Base-by-base conservation (phyloP, 2,888 invertebrate genomes). In the Coelinius sp. region DNA sequence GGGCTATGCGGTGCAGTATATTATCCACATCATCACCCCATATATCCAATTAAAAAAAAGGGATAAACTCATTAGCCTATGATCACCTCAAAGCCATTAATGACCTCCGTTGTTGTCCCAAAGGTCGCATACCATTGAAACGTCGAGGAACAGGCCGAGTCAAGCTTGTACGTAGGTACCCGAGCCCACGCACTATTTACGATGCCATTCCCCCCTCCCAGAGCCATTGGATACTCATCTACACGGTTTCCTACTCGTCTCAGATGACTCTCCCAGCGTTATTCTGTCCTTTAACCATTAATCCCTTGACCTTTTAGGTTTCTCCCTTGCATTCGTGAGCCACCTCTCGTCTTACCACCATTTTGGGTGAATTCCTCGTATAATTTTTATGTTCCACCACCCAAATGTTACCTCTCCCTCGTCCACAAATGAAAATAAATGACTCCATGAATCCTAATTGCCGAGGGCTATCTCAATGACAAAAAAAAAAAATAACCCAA, bases 191-290 rank as follows among this genome's bases (percentile, higher is more conserved):
- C 62, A 62, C 63, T 67, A 52, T 71, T 72, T 72, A 72, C 71
- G 68, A 72, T 68, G 53, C 59, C 59, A 68, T 27, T 72, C 46
- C 63, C 10, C 14, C 38, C 41, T 7, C 41, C 68, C 31, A 41
- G 44, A 52, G 31, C 63, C 63, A 68, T 68, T 14, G 62, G 71
- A 72, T 68, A 68, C 68, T 62, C 68, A 72, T 72, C 68, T 72
- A 72, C 71, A 72, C 52, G 68, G 27, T 72, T 72, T 68, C 68
- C 53, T 68, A 63, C 71, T 44, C 53, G 68, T 64, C 44, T 52
- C 24, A 52, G 38, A 68, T 68, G 67, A 67, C 52, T 35, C 49
- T 59, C 31, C 59, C 17, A 5, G 35, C 31, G 31, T 31, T 59
- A 35, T 59, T 59, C 59, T 10, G 59, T 31, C 31, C 35, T 59